phyloP scores from a whole-genome alignment of 2,113 vertebrate genomes.

The Paratilapia polleni region DNA sequence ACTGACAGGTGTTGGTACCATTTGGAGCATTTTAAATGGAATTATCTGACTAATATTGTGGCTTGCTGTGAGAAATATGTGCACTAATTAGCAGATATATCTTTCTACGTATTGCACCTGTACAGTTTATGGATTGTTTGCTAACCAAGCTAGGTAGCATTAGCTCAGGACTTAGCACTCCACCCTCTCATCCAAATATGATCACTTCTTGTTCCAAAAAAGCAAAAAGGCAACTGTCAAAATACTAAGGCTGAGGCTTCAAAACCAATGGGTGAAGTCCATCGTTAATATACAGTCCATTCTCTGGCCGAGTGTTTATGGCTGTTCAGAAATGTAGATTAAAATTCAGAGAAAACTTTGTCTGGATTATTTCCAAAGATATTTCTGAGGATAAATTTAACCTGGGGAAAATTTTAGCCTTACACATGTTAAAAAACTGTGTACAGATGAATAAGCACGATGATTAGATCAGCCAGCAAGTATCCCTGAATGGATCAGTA shows the following conservation, averaged over 20 bases:
- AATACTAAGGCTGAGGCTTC: too few relatives aligned
- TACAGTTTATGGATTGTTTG: neutral
- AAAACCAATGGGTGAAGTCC: neutral
- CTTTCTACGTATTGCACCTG: neutral
- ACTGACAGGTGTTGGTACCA: neutral
- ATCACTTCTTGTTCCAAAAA: neutral
- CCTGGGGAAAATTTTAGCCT: too few relatives aligned
- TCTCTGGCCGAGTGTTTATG: neutral
- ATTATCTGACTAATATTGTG: neutral
- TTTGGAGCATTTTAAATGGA: neutral
- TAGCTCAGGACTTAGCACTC: neutral
- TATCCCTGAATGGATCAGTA: too few relatives aligned
- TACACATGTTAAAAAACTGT: too few relatives aligned
- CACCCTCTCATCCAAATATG: neutral
- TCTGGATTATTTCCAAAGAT: too few relatives aligned
- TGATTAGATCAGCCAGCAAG: too few relatives aligned
- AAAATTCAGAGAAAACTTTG: too few relatives aligned
- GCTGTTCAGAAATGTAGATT: too few relatives aligned
- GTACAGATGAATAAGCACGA: too few relatives aligned
- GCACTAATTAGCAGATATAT: neutral
- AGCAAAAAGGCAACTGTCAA: neutral
- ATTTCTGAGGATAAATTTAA: too few relatives aligned
- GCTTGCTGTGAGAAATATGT: neutral
- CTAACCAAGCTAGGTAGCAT: neutral
- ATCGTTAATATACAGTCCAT: neutral